Evolutionary conservation across 2,797 vertebrate species (phyloP).

Genomic region (Halcyon chelicuti): DNA sequence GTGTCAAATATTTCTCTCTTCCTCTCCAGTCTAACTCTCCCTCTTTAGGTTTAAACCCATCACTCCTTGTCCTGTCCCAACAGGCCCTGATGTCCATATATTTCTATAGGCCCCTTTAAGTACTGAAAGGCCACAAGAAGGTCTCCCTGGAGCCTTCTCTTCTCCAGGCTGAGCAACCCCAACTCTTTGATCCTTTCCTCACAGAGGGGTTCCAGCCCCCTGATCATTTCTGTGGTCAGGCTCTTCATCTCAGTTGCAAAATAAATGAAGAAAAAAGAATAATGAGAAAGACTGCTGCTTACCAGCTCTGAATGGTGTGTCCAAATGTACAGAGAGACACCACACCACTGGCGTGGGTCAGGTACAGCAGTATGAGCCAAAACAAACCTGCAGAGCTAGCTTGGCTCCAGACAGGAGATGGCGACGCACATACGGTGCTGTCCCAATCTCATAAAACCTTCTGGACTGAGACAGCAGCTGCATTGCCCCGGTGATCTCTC

Average conservation of each 20-base stretch:
- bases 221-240: background rate
- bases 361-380: background rate
- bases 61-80: background rate
- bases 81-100: background rate
- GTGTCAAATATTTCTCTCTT: background rate
- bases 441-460: background rate
- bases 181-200: background rate
- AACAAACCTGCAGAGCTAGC: background rate
- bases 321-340: background rate
- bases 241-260: background rate
- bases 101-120: background rate
- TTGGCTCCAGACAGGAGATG: background rate
- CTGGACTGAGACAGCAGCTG: background rate
- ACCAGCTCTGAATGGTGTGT: background rate
- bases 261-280: background rate
- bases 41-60: background rate
- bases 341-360: rapidly evolving
- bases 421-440: background rate
- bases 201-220: background rate
- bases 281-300: background rate
- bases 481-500: background rate
- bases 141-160: background rate
- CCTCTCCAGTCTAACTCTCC: background rate
- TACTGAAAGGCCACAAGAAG: background rate
- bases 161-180: background rate